Conservation (phyloP, 2,113 vertebrate genomes). For the Hemibagrus wyckioides region DNA sequence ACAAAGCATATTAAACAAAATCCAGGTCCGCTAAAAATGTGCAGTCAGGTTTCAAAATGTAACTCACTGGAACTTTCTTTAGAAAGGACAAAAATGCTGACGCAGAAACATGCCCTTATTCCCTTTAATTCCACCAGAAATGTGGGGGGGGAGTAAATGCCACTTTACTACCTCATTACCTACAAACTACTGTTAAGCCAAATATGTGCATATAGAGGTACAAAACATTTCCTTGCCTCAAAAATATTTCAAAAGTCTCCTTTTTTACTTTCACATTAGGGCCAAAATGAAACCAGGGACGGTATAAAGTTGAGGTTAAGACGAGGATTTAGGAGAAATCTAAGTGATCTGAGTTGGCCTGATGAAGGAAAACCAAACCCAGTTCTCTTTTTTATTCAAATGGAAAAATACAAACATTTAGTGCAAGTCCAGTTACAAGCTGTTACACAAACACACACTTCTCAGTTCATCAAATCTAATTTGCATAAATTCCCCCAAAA, state of each 20-base stretch:
- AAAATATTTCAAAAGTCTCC: not conserved
- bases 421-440: not conserved
- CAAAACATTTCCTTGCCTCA: conserved; percentile 58
- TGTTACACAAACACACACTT: not conserved
- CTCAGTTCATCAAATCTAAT: not conserved
- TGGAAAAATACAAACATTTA: not conserved
- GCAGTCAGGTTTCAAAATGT: conserved; percentile 59
- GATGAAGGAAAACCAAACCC: not conserved
- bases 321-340: not conserved
- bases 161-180: conserved; percentile 66
- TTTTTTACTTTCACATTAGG: not conserved
- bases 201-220: conserved; percentile 79
- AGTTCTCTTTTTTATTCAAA: not conserved
- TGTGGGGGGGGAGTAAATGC: conserved; percentile 59
- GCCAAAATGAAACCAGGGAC: not conserved
- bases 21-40: conserved; percentile 52
- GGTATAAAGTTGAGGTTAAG: not conserved
- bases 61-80: conserved; percentile 52
- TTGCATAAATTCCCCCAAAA: not conserved
- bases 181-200: conserved; percentile 54
- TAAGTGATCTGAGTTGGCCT: not conserved
- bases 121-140: conserved; percentile 3
- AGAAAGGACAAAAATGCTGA: not conserved
- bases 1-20: conserved; percentile 50
- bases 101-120: not conserved